phyloP scores from a whole-genome alignment of 2,888 invertebrate genomes.

The Agrochola macilenta region DNA sequence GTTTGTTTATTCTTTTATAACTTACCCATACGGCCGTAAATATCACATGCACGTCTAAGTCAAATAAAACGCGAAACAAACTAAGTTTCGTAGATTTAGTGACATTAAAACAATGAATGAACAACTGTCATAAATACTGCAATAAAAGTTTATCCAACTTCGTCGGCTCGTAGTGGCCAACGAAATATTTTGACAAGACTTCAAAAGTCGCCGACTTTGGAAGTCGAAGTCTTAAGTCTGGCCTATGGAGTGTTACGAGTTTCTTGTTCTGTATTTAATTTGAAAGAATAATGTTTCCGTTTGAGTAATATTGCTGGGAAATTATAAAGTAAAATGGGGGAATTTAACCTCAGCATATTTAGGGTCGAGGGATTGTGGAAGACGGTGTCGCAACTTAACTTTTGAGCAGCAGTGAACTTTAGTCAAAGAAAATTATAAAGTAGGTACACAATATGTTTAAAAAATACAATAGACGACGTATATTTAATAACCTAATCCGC shows the following conservation, averaged over 20 bases:
- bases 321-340: conserved; percentile 40
- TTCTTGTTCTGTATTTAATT: conserved; percentile 61
- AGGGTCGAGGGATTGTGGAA: background rate
- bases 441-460: too few species aligned
- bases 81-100: conserved; percentile 44
- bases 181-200: conserved; percentile 56
- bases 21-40: conserved; percentile 45
- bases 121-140: conserved; percentile 63
- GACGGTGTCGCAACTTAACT: background rate
- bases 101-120: conserved; percentile 62
- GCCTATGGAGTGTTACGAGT: conserved; percentile 54
- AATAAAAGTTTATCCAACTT: conserved; percentile 59
- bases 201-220: conserved; percentile 52
- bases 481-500: too few species aligned
- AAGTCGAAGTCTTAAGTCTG: conserved; percentile 53
- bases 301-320: conserved; percentile 37
- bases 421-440: background rate
- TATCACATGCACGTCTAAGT: conserved; percentile 55
- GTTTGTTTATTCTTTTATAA: conserved; percentile 40
- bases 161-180: conserved; percentile 30
- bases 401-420: background rate
- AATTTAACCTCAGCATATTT: conserved; percentile 25
- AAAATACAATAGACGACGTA: too few species aligned
- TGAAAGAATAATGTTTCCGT: conserved; percentile 58
- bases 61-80: conserved; percentile 61